A percentile compares a stretch with the other conserved stretches of the same genome.
Evolutionary conservation across 2,113 vertebrate species (phyloP).

Genomic region (Crypturellus undulatus): DNA sequence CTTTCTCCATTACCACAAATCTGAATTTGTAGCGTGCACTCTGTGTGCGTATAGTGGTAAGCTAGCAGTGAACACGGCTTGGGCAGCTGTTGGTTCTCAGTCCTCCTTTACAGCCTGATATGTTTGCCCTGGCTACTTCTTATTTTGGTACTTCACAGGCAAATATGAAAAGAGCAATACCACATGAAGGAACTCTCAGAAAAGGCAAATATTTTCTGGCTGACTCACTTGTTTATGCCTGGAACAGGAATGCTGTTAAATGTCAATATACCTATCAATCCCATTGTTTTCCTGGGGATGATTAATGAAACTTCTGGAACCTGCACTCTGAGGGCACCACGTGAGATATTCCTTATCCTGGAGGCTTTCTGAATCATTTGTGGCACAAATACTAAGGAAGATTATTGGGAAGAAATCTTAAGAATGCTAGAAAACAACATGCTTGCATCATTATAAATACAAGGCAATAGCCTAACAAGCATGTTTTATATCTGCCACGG

Average conservation of each 20-base stretch:
- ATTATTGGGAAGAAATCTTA: fast-evolving
- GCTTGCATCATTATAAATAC: fast-evolving
- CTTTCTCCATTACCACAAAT: background rate
- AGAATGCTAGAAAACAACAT: fast-evolving
- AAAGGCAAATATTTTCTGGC: background rate
- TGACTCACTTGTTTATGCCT: background rate
- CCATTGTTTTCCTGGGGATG: background rate
- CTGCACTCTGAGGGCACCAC: background rate
- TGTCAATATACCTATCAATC: background rate
- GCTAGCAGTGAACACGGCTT: background rate
- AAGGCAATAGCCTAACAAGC: fast-evolving
- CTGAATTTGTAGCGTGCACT: background rate
- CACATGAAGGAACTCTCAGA: background rate
- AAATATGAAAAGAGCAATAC: background rate
- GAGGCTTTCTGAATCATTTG: background rate
- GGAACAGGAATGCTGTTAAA: background rate
- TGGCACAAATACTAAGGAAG: background rate
- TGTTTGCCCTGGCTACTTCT: background rate
- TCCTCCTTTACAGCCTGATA: background rate
- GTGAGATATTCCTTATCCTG: background rate
- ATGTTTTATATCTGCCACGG: fast-evolving
- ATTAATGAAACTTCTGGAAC: background rate
- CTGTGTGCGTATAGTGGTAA: background rate
- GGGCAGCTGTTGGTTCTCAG: background rate
- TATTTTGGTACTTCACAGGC: background rate